phyloP scores from a whole-genome alignment of 2,888 invertebrate species.

The Anticlea derivata region DNA sequence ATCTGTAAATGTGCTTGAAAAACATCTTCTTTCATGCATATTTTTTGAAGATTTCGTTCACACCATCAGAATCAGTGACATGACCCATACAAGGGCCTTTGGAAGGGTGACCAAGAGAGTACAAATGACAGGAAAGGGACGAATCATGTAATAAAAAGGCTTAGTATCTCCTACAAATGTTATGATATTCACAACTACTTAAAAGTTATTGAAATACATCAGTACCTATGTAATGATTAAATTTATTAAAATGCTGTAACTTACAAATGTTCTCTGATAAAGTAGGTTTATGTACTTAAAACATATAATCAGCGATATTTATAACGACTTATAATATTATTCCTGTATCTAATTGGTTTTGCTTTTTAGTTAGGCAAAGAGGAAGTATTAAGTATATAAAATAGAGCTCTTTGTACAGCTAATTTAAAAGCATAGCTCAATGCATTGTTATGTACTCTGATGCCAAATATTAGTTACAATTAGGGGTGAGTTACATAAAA shows the following conservation, averaged over 20 bases:
- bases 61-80: too few species aligned
- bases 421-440: slow-evolving; percentile 35
- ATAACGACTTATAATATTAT: slow-evolving; percentile 19
- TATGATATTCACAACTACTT: slow-evolving; percentile 49
- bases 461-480: slow-evolving; percentile 72
- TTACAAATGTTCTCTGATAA: slow-evolving; percentile 62
- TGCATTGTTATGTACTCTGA: slow-evolving; percentile 56
- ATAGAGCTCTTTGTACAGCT: not conserved
- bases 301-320: slow-evolving; percentile 63
- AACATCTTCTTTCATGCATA: too few species aligned
- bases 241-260: slow-evolving; percentile 36
- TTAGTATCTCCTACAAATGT: slow-evolving; percentile 31
- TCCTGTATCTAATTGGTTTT: slow-evolving; percentile 10
- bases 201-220: too few species aligned
- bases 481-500: slow-evolving; percentile 19
- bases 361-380: slow-evolving; percentile 18
- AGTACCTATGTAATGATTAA: slow-evolving; percentile 44
- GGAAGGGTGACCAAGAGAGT: too few species aligned
- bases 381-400: not conserved
- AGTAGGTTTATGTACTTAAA: slow-evolving; percentile 73
- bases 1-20: too few species aligned
- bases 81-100: too few species aligned
- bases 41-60: too few species aligned
- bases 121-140: too few species aligned
- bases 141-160: not conserved